phyloP scores from a whole-genome alignment of 2,888 invertebrate genomes.

The Apotomis betuletana region DNA sequence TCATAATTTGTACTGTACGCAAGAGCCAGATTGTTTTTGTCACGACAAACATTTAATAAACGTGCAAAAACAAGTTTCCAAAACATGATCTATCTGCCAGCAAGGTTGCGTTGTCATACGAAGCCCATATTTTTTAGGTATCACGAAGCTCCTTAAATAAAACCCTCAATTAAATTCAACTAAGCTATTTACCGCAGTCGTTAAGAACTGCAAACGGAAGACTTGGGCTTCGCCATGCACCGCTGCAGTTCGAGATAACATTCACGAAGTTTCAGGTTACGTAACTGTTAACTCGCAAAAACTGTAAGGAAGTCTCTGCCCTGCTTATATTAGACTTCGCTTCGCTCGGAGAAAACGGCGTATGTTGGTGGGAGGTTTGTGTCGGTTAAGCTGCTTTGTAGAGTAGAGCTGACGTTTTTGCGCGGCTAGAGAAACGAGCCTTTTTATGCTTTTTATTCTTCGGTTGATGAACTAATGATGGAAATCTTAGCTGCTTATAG shows the following conservation, averaged over 20 bases:
- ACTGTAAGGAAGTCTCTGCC: constrained; percentile 16
- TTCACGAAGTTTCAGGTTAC: constrained; percentile 55
- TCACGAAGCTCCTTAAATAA: not conserved
- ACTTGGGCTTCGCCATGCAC: constrained; percentile 50
- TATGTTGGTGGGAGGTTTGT: not conserved
- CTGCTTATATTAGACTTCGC: constrained; percentile 16
- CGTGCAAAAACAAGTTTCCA: too few relatives aligned
- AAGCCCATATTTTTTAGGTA: too few relatives aligned
- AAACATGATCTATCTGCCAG: too few relatives aligned
- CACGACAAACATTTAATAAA: too few relatives aligned
- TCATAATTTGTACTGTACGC: too few relatives aligned
- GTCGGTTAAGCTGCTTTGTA: not conserved
- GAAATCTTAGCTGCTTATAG: not conserved
- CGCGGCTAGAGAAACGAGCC: not conserved
- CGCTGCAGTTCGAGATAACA: constrained; percentile 57
- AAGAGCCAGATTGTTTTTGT: too few relatives aligned
- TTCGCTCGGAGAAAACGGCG: not conserved
- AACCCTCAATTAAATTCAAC: not conserved
- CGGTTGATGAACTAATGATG: constrained; percentile 13
- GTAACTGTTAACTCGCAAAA: constrained; percentile 44
- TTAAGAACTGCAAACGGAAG: constrained; percentile 42
- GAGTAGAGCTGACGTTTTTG: constrained; percentile 10
- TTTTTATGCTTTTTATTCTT: constrained; percentile 18
- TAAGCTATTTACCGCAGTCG: not conserved
- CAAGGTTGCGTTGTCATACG: too few relatives aligned